phyloP scores from a whole-genome alignment of 2,888 invertebrate genomes.

The Ashinkailepas kermadecensis region DNA sequence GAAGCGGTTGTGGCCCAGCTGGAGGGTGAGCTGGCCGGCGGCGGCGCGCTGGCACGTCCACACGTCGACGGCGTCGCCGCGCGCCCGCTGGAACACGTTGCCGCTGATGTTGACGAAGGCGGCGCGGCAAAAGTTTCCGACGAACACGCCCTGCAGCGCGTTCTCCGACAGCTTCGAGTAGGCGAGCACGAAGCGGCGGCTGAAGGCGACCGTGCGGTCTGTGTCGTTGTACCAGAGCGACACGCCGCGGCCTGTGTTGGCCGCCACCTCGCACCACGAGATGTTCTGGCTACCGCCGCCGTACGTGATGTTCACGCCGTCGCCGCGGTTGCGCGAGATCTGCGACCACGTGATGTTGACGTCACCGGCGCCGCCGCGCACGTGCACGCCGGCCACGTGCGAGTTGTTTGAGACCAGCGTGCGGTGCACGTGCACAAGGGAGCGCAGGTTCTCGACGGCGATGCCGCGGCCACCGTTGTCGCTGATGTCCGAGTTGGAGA shows the following conservation, averaged over 20 bases:
- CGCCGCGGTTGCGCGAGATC: slow-evolving; percentile 83
- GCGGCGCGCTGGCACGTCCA: slow-evolving; percentile 67
- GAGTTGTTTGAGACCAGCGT: slow-evolving; percentile 77
- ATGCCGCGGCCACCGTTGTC: slow-evolving; percentile 94
- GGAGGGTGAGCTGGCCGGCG: slow-evolving; percentile 52
- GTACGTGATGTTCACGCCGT: slow-evolving; percentile 91
- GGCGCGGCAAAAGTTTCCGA: slow-evolving; percentile 84
- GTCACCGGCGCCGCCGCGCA: slow-evolving; percentile 85
- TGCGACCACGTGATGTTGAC: slow-evolving; percentile 85
- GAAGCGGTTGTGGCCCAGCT: slow-evolving; percentile 80
- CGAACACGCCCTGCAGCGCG: slow-evolving; percentile 74
- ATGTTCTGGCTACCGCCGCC: slow-evolving; percentile 90
- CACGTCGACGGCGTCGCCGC: slow-evolving; percentile 69
- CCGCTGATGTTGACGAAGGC: slow-evolving; percentile 77
- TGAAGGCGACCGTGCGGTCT: slow-evolving; percentile 48
- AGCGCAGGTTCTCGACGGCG: slow-evolving; percentile 81
- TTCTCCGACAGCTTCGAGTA: slow-evolving; percentile 82
- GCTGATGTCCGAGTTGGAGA: slow-evolving; percentile 73
- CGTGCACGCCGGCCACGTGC: slow-evolving; percentile 81
- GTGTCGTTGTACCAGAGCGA: slow-evolving; percentile 87
- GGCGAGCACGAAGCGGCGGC: slow-evolving; percentile 44
- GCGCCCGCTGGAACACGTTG: slow-evolving; percentile 74
- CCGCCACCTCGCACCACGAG: slow-evolving; percentile 72
- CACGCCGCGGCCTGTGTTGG: slow-evolving; percentile 80
- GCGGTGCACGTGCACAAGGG: slow-evolving; percentile 74